Base-by-base conservation (phyloP, 2,113 vertebrate genomes). In the Serilophus lunatus region DNA sequence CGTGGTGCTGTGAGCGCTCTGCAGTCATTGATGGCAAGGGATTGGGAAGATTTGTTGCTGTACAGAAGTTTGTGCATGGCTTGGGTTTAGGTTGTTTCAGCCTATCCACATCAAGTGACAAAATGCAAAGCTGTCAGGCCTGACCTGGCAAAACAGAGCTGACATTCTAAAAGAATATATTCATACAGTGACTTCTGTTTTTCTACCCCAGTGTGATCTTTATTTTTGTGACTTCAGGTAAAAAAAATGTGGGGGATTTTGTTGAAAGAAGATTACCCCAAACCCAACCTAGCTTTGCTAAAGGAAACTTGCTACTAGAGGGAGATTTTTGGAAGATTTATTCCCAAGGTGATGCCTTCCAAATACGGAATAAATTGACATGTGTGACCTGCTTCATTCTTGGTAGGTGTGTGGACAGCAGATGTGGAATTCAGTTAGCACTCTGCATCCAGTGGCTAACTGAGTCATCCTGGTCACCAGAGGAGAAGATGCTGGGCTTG, bases 31-130 rank as follows among this genome's bases (percentile, higher is more conserved):
- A 47, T 88, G 59, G 42, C 59, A 59, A 59, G 50, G 60, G 78
- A 85, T 53, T 92, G 84, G 69, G 54, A 63, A 93, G 89, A 87
- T 87, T 80, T 94, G 70, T 82, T 68, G 74, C 65, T 82, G 15
- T 49, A 33, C 81, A 57, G 50, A 42, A 88, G 50, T 91, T 94
- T 89, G 69, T 77, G 24, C 14, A 4, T 57, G 75, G 35, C 18
- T 66, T 61, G 47, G 16, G 31, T 95, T n/a, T n/a, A n/a, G 33
- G 66, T 74, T 95, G 36, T 91, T 93, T 87, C 57, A 94, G 6
- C 65, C 70, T 65, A 76, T 50, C 53, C 56, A 76, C 57, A 42
- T 91, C 51, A 92, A 95, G 75, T 68, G 64, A 77, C 56, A 81
- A 75, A 95, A 68, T 36, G 40, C 64, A 94, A 91, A 91, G 28